phyloP scores from a whole-genome alignment of 2,888 invertebrate species.

The Caenorhabditis becei region DNA sequence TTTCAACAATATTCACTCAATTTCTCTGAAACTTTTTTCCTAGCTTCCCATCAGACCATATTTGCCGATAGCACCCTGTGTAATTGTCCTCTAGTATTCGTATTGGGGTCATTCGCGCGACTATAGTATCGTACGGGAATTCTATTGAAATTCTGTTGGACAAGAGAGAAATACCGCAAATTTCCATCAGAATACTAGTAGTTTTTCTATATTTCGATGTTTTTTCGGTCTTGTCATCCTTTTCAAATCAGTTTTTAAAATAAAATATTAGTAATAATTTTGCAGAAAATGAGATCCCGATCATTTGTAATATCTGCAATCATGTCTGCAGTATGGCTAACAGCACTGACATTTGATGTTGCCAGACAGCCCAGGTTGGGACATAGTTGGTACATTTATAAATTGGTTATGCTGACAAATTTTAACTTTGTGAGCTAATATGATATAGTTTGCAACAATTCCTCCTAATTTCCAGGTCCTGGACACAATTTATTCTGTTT shows the following conservation, averaged over 20 bases:
- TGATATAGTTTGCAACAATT: too few relatives aligned
- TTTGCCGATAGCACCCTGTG: conserved; percentile 4
- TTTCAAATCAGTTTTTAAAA: too few relatives aligned
- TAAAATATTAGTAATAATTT: too few relatives aligned
- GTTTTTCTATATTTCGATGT: too few relatives aligned
- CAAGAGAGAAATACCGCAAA: too few relatives aligned
- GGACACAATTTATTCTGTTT: conserved; percentile 56
- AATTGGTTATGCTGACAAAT: conserved; percentile 81
- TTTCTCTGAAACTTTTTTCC: too few relatives aligned
- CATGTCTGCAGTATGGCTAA: conserved; percentile 70
- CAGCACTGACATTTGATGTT: conserved; percentile 76
- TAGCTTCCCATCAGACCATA: too few relatives aligned
- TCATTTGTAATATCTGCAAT: conserved; percentile 20
- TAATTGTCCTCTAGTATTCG: conserved; percentile 35
- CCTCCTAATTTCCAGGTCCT: conserved; percentile 42
- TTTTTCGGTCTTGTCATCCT: too few relatives aligned
- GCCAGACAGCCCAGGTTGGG: conserved; percentile 74
- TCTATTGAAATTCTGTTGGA: too few relatives aligned
- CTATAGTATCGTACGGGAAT: neutral
- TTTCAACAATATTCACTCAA: too few relatives aligned
- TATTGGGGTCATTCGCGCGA: conserved; percentile 43
- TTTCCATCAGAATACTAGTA: too few relatives aligned
- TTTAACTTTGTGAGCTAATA: conserved; percentile 78
- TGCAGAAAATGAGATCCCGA: conserved; percentile 10
- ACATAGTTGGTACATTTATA: conserved; percentile 75